These are phyloP conservation scores for Drosophila tsacasi DNA, from an alignment of 1,140 invertebrate species.

Conservation along the genomic window DNA sequence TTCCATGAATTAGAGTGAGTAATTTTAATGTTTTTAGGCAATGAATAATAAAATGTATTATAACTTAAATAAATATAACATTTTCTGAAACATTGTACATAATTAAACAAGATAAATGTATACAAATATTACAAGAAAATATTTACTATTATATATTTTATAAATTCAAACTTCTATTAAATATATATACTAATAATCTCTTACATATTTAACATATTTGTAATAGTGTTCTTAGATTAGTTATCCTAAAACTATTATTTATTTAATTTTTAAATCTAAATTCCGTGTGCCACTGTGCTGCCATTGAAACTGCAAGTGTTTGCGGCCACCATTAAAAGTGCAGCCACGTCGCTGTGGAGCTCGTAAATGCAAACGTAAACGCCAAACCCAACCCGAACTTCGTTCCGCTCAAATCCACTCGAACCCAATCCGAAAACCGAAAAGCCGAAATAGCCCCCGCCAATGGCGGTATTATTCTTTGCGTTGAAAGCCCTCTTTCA, in stretches of 20 bases:
- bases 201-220: background rate
- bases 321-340: constrained; percentile 50
- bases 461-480: constrained; percentile 17
- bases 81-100: no score
- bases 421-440: constrained; percentile 34
- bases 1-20: no score
- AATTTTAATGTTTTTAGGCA: no score
- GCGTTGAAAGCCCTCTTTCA: constrained; percentile 42
- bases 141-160: no score
- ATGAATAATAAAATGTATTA: no score
- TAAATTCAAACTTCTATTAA: no score
- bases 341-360: constrained; percentile 44
- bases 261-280: no score
- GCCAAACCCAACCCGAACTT: constrained; percentile 42
- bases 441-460: background rate
- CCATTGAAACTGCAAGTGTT: constrained; percentile 69
- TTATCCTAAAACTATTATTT: background rate
- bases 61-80: no score
- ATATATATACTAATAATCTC: no score
- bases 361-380: constrained; percentile 36
- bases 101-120: no score
- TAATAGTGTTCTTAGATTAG: background rate
- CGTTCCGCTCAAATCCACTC: constrained; percentile 48
- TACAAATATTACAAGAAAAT: background rate
- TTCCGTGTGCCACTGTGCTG: constrained; percentile 36